Evolutionary conservation across 2,113 vertebrate genomes (phyloP).

Genomic region (Psilopsiagon aurifrons): DNA sequence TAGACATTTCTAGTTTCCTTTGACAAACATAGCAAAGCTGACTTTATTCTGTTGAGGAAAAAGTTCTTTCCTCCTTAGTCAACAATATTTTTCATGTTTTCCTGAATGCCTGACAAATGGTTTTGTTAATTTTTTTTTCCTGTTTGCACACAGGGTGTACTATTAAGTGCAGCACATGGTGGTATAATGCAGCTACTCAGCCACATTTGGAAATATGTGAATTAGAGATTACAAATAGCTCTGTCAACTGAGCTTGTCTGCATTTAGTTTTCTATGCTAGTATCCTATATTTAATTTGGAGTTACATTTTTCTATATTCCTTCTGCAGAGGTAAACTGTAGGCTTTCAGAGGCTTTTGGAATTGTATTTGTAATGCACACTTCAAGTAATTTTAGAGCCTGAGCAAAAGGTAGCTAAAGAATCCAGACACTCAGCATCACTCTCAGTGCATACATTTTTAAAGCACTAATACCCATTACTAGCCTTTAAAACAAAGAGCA

Average conservation of each 20-base stretch:
- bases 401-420: not conserved
- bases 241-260: not conserved
- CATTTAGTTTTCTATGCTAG: not conserved
- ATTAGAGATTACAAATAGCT: not conserved
- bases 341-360: not conserved
- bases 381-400: not conserved
- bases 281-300: not conserved
- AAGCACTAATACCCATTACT: not conserved
- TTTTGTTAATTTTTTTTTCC: not conserved
- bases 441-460: not conserved
- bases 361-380: not conserved
- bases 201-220: not conserved
- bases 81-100: not conserved
- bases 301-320: not conserved
- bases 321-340: not conserved
- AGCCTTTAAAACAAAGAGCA: not conserved
- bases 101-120: not conserved
- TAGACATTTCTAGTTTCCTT: not conserved
- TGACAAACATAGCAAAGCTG: not conserved
- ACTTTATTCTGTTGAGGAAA: not conserved
- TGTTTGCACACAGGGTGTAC: fast-evolving
- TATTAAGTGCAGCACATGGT: not conserved
- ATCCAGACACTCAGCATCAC: not conserved
- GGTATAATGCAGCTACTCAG: not conserved
- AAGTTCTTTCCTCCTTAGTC: not conserved